Evolutionary conservation across 2,888 invertebrate genomes (phyloP), one percentile per base, ranked within the genome.

Genomic region (Drymonia ruficornis): DNA sequence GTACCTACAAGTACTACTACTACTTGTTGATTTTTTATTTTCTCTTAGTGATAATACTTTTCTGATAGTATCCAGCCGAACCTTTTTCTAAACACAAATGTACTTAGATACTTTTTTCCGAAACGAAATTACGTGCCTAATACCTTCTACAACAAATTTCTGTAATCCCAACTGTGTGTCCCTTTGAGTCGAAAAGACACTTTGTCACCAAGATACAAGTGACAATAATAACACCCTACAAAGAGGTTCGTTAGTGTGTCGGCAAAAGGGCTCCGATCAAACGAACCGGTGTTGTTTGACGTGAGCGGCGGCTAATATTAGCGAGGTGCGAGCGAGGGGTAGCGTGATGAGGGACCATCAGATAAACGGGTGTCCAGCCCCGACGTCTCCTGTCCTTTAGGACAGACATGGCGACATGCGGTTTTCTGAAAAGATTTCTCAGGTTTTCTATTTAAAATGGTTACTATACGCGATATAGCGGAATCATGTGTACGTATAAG

Each of bases 351-450:
- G 73, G 74, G 75, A 70, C 68, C 63, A 80, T 77, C 74, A 67
- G 79, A 80, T 80, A 78, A 74, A 68, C 65, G 72, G 56, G 62
- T 66, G 67, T 52, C 53, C 57, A 55, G 52, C 55, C 50, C 56
- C 52, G 45, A 23, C 47, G 47, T 18, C 50, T 51, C 45, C 58
- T 66, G 54, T 58, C 55, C n/a, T 42, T n/a, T n/a, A n/a, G 9
- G 11, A 16, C n/a, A n/a, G n/a, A n/a, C n/a, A n/a, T n/a, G 16
- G 16, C 16, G 9, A 42, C 42, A n/a, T 36, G n/a, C n/a, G 36
- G 13, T 36, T 36, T 11, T 36, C 11, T 36, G n/a, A n/a, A 11
- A 11, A 36, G 2, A 36, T 31, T 31, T 9, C 31, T 31, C 9
- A 31, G 12, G 9, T 9, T 11, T 11, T 31, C 9, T 31, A 8